Conservation (phyloP, 2,888 invertebrate species). For the Ochlodes sylvanus region DNA sequence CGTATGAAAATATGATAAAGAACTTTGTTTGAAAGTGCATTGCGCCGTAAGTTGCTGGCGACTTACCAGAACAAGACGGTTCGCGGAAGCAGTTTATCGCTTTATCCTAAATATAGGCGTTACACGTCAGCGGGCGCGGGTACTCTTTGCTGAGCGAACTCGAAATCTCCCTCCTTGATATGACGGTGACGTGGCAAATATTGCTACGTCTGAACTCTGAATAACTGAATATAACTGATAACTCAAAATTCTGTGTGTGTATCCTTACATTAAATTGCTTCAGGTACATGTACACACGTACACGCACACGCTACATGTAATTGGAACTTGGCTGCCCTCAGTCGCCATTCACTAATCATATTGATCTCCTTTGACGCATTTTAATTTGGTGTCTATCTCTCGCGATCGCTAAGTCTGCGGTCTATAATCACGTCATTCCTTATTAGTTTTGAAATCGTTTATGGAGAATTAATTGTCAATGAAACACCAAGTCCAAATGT, state of each 20-base stretch:
- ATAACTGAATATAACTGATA: not conserved
- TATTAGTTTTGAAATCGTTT: no score
- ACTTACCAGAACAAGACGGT: slow-evolving; percentile 35
- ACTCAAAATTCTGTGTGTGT: no score
- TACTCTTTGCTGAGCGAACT: not conserved
- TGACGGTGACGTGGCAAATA: not conserved
- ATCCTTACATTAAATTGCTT: no score
- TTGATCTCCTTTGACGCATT: no score
- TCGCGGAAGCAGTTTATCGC: slow-evolving; percentile 33
- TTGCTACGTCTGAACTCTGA: not conserved
- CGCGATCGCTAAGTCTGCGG: no score
- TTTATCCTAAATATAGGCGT: slow-evolving; percentile 35
- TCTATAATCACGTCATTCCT: no score
- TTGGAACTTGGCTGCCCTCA: no score
- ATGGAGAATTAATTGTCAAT: no score
- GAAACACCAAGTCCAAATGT: no score
- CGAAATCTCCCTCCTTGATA: not conserved
- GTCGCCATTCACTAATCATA: no score
- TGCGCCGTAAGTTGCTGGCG: slow-evolving; percentile 33
- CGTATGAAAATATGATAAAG: slow-evolving; percentile 41
- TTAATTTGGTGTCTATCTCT: no score
- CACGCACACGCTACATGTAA: no score
- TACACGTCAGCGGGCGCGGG: slow-evolving; percentile 18
- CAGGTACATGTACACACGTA: slow-evolving; percentile 75
- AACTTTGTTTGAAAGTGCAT: slow-evolving; percentile 26